These are phyloP conservation scores for Arothron firmamentum DNA, from an alignment of 2,113 vertebrate species.

Conservation along the genomic window DNA sequence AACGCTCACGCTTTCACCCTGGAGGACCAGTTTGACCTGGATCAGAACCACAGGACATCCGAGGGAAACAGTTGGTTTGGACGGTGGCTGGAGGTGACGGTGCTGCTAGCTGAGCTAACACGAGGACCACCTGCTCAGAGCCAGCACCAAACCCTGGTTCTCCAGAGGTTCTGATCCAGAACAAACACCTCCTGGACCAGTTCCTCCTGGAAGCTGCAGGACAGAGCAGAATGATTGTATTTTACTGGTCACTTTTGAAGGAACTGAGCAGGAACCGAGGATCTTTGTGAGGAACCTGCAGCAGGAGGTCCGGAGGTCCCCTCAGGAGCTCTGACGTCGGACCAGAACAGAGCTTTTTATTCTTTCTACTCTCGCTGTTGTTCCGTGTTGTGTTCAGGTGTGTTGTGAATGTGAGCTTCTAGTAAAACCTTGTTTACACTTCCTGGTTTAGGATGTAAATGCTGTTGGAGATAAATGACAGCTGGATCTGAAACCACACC, in stretches of 20 bases:
- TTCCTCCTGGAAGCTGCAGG: constrained; percentile 10
- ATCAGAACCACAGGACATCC: not conserved
- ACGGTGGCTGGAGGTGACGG: not conserved
- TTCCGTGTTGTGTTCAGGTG: constrained; percentile 43
- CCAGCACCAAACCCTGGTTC: not conserved
- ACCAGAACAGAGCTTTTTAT: constrained; percentile 30
- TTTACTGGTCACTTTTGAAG: constrained; percentile 5
- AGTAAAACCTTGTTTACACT: constrained; percentile 50
- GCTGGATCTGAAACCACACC: constrained; percentile 56
- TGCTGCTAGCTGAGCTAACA: not conserved
- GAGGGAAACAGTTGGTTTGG: not conserved
- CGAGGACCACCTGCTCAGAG: no score
- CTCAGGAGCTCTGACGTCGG: not conserved
- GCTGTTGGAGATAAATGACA: constrained; percentile 25
- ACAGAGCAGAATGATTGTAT: constrained; percentile 45
- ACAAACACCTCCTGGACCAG: constrained; percentile 1
- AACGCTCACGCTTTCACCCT: not conserved
- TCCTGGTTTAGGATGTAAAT: constrained; percentile 65
- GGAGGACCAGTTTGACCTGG: not conserved
- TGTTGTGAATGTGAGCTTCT: constrained; percentile 63
- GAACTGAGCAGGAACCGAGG: not conserved
- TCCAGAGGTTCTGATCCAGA: not conserved
- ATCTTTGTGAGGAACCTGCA: not conserved
- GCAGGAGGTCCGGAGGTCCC: not conserved
- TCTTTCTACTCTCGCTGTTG: constrained; percentile 51